These are phyloP conservation scores for Pocillopora grandis DNA, from an alignment of 92 coral and sea anemone species.

Conservation along the genomic window DNA sequence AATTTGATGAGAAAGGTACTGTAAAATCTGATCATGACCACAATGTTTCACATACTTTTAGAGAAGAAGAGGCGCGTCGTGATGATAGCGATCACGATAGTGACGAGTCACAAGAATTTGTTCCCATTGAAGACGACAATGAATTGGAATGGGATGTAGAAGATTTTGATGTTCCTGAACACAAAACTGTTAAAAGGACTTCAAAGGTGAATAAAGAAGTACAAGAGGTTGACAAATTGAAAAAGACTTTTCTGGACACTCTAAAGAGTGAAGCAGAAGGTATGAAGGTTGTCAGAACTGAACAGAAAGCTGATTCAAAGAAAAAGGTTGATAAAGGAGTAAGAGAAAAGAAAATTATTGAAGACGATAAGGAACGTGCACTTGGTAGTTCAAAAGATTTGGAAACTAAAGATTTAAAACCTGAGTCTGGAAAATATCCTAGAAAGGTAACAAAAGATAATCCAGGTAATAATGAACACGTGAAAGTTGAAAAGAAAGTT, in stretches of 20 bases:
- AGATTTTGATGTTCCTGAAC: constrained; percentile 40
- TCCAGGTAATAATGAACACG: constrained; percentile 11
- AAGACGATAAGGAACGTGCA: constrained; percentile 14
- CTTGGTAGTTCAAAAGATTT: not conserved
- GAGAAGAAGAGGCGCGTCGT: not conserved
- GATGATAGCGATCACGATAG: constrained; percentile 17
- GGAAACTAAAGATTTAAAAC: constrained; percentile 5
- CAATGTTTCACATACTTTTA: not conserved
- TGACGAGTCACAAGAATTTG: constrained; percentile 18
- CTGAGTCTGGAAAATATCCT: constrained; percentile 15
- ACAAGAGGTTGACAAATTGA: constrained; percentile 22
- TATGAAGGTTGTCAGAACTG: constrained; percentile 7
- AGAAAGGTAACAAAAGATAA: constrained; percentile 20
- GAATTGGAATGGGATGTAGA: constrained; percentile 49
- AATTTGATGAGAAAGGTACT: not conserved
- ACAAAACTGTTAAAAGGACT: not conserved
- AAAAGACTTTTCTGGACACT: constrained; percentile 39
- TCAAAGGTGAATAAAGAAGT: constrained; percentile 20
- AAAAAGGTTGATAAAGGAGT: constrained; percentile 6
- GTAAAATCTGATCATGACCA: not conserved
- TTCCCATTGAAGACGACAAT: constrained; percentile 34
- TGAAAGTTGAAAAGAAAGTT: constrained; percentile 27
- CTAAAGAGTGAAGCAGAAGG: constrained; percentile 32
- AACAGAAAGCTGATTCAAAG: constrained; percentile 16
- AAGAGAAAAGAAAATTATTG: not conserved